Conservation (phyloP, 1,140 invertebrate species). For the Euborellia annulipes region DNA sequence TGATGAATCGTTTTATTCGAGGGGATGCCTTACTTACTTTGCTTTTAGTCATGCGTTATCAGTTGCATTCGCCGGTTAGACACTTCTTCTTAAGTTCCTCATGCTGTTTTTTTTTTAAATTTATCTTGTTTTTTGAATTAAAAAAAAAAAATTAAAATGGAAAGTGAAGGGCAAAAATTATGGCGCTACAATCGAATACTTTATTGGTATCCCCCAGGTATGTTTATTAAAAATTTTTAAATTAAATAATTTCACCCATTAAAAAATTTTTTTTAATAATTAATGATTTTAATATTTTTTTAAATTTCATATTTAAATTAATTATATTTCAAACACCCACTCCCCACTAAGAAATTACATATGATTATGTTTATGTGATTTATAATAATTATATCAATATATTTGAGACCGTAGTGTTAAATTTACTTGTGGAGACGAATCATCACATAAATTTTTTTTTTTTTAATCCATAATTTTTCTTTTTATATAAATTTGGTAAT, state of each 20-base stretch:
- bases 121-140: too few species aligned
- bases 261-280: conserved; percentile 20
- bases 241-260: conserved; percentile 20
- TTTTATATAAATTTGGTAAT: too few species aligned
- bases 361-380: too few species aligned
- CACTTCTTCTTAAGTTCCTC: neutral
- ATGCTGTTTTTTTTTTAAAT: neutral
- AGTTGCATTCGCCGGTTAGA: neutral
- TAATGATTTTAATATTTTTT: too few species aligned
- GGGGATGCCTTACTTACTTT: conserved; percentile 13
- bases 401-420: too few species aligned
- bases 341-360: too few species aligned
- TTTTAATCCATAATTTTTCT: too few species aligned
- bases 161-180: conserved; percentile 12
- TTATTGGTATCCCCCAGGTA: conserved; percentile 23
- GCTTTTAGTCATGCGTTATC: neutral
- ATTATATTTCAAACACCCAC: too few species aligned
- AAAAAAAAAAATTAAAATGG: conserved; percentile 13
- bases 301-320: too few species aligned
- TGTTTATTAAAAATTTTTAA: conserved; percentile 22
- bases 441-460: too few species aligned
- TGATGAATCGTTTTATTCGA: conserved; percentile 17
- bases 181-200: conserved; percentile 20
- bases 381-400: too few species aligned
- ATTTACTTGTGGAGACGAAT: too few species aligned